These are phyloP conservation scores for Podilymbus podiceps DNA, from an alignment of 2,113 vertebrate species.

Conservation along the genomic window DNA sequence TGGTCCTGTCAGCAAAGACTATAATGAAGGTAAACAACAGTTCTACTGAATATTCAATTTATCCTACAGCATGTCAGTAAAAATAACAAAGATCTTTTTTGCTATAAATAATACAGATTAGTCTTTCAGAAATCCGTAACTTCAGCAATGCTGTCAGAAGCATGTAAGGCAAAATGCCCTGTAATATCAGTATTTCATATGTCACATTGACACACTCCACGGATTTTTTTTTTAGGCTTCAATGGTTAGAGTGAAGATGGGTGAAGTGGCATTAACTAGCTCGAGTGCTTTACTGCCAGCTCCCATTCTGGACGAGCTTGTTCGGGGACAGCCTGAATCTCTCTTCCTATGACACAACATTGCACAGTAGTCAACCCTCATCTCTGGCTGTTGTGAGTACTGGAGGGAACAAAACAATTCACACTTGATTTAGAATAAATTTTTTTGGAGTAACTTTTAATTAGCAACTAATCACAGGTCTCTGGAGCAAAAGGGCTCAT, in stretches of 20 bases:
- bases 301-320: background rate
- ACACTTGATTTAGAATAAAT: background rate
- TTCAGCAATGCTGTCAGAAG: background rate
- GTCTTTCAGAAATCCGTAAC: conserved; percentile 24
- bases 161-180: background rate
- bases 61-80: background rate
- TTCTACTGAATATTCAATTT: conserved; percentile 41
- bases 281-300: background rate
- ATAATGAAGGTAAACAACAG: conserved; percentile 51
- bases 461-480: background rate
- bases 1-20: background rate
- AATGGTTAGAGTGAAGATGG: background rate
- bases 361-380: background rate
- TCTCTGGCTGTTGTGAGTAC: background rate
- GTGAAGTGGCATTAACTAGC: background rate
- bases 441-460: background rate
- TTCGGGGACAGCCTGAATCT: background rate
- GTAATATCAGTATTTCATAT: background rate
- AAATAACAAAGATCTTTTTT: conserved; percentile 32
- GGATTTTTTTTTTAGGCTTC: conserved; percentile 48
- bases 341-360: background rate
- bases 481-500: background rate
- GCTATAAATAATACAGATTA: conserved; percentile 47
- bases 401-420: background rate
- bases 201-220: conserved; percentile 7